These are phyloP conservation scores for Istiophorus platypterus DNA, from an alignment of 2,113 vertebrate species.

Conservation along the genomic window DNA sequence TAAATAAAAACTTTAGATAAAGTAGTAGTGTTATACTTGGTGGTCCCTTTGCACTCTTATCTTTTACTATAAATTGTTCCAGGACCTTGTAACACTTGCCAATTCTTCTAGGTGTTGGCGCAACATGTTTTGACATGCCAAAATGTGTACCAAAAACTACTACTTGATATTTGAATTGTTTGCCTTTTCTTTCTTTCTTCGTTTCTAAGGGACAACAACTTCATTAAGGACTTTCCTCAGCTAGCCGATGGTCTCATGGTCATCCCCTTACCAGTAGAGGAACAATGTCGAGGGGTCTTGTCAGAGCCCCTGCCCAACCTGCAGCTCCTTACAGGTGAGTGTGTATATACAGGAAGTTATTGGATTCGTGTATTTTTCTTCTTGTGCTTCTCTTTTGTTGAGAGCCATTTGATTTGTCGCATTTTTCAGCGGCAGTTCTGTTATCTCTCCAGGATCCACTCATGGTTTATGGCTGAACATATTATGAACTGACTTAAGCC, in stretches of 20 bases:
- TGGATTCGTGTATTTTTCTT: background rate
- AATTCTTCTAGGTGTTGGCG: background rate
- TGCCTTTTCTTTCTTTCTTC: background rate
- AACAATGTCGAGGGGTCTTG: conserved; percentile 95
- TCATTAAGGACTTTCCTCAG: conserved; percentile 98
- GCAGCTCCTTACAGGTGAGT: conserved; percentile 92
- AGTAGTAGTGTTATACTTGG: background rate
- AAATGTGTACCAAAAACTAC: background rate
- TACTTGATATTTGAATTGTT: background rate
- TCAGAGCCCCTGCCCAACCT: conserved; percentile 95
- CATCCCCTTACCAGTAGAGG: conserved; percentile 95
- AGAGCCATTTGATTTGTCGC: conserved; percentile 2
- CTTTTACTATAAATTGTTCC: background rate
- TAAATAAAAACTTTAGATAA: conserved; percentile 5
- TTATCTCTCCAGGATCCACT: background rate
- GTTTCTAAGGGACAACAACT: conserved; percentile 93
- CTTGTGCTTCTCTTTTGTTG: background rate
- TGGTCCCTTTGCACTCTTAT: background rate
- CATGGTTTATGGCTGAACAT: background rate
- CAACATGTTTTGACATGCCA: background rate
- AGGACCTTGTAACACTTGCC: background rate
- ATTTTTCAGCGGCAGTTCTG: background rate
- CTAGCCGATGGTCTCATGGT: conserved; percentile 95
- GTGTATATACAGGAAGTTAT: background rate
- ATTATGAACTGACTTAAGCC: conserved; percentile 4